Percentiles rank a stretch among this genome's conserved stretches.
Conservation (phyloP, 2,888 invertebrate genomes). For the Bombyx huttoni region DNA sequence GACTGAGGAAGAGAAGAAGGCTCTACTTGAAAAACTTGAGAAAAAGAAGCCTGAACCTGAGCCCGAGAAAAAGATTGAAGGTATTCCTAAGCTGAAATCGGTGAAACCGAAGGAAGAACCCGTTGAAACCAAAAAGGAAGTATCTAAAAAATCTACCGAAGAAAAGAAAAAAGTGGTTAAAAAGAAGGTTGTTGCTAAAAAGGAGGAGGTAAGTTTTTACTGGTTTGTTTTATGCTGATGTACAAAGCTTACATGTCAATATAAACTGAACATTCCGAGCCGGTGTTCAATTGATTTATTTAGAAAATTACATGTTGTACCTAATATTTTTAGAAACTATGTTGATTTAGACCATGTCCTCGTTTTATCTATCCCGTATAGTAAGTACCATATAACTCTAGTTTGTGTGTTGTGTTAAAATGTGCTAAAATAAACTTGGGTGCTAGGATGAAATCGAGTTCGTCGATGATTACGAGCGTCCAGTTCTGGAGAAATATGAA, state of each 20-base stretch:
- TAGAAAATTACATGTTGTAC: background rate
- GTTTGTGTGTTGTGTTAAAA: slow-evolving; percentile 36
- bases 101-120: slow-evolving; percentile 66
- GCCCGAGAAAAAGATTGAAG: slow-evolving; percentile 72
- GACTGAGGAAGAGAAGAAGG: slow-evolving; percentile 64
- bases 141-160: slow-evolving; percentile 54
- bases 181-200: slow-evolving; percentile 63
- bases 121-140: slow-evolving; percentile 56
- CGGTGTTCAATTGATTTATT: background rate
- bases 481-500: slow-evolving; percentile 81
- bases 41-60: slow-evolving; percentile 65
- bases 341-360: background rate
- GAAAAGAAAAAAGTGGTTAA: slow-evolving; percentile 61
- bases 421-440: slow-evolving; percentile 53
- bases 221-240: background rate
- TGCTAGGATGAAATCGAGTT: slow-evolving; percentile 63
- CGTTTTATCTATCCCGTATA: background rate
- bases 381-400: slow-evolving; percentile 10
- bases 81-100: slow-evolving; percentile 73
- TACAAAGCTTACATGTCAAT: slow-evolving; percentile 2
- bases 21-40: slow-evolving; percentile 62
- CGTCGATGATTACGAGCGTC: slow-evolving; percentile 83
- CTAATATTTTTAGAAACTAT: background rate
- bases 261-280: background rate
- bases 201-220: slow-evolving; percentile 55